These are phyloP conservation scores for Diaperis boleti DNA, from an alignment of 2,888 invertebrate species.

Conservation along the genomic window DNA sequence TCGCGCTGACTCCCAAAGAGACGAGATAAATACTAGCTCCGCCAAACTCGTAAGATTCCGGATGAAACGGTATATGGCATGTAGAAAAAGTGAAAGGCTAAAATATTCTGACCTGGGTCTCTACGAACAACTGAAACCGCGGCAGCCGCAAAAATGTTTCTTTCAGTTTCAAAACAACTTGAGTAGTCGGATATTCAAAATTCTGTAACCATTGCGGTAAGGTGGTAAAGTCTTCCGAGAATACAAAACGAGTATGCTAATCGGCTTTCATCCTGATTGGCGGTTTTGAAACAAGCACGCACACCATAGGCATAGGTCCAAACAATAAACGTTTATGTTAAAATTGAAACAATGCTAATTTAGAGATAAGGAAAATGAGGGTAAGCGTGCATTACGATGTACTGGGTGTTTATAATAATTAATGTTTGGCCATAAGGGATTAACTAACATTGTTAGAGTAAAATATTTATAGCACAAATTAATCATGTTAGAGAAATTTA, in stretches of 20 bases:
- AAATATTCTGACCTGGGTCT: slow-evolving; percentile 17
- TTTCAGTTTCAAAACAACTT: background rate
- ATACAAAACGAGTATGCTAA: slow-evolving; percentile 1
- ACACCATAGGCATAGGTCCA: background rate
- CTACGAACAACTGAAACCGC: slow-evolving; percentile 17
- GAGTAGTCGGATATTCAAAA: background rate
- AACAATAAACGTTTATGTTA: background rate
- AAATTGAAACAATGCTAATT: slow-evolving; percentile 2
- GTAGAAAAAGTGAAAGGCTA: slow-evolving; percentile 35
- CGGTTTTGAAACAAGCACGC: background rate
- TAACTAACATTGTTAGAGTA: too few relatives aligned
- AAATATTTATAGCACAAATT: too few relatives aligned
- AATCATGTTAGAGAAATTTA: too few relatives aligned
- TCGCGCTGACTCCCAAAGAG: background rate
- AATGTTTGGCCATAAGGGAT: too few relatives aligned
- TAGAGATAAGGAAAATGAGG: background rate
- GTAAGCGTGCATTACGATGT: background rate
- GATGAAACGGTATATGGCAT: slow-evolving; percentile 28
- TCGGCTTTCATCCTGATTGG: background rate
- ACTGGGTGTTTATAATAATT: too few relatives aligned
- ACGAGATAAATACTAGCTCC: slow-evolving; percentile 2
- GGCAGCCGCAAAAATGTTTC: slow-evolving; percentile 10
- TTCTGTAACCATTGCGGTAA: background rate
- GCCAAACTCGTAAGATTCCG: slow-evolving; percentile 17
- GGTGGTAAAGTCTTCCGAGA: background rate